Conservation (phyloP, 2,888 invertebrate species). For the Netelia fuscicornis region DNA sequence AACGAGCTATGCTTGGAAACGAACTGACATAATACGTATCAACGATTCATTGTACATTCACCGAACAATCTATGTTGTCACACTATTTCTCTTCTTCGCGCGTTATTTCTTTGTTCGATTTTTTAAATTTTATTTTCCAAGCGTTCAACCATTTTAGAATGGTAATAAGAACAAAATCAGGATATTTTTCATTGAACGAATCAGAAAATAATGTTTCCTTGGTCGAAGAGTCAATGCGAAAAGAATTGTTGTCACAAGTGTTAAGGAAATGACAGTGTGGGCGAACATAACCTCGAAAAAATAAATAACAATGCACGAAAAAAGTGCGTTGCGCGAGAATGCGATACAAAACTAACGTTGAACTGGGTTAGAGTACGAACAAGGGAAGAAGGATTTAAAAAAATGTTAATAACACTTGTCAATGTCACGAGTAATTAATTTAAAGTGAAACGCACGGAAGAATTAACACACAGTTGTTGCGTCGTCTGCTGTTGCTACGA, state of each 20-base stretch:
- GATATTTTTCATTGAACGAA: no score
- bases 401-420: no score
- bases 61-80: neutral
- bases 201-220: neutral
- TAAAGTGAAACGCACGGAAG: neutral
- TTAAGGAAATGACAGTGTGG: neutral
- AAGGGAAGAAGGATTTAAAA: no score
- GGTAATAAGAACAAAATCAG: no score
- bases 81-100: neutral
- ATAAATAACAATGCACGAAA: neutral
- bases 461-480: slow-evolving; percentile 8
- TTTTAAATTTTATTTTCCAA: neutral
- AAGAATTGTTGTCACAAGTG: neutral
- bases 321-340: no score
- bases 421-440: neutral
- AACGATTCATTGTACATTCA: slow-evolving; percentile 9
- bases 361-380: no score
- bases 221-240: neutral
- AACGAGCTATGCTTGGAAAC: neutral
- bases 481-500: slow-evolving; percentile 60
- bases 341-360: no score
- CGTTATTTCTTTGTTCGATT: neutral
- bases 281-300: neutral
- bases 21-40: slow-evolving; percentile 3
- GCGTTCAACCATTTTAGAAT: neutral